Evolutionary conservation across 2,797 vertebrate genomes (phyloP).

Genomic region (Spheniscus humboldti): DNA sequence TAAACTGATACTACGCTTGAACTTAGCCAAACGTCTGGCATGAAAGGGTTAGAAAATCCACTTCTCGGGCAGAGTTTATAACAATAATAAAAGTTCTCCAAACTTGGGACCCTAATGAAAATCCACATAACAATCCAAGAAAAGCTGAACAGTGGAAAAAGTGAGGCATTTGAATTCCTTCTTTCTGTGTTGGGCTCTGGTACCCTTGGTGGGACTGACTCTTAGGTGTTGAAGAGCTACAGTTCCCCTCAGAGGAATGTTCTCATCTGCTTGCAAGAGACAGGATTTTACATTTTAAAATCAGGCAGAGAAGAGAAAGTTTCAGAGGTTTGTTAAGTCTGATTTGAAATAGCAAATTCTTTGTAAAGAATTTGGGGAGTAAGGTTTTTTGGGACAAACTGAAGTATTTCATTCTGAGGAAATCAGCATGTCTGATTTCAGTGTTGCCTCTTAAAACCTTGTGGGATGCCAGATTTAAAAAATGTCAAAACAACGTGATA

Average conservation of each 20-base stretch:
- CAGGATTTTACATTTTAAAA: neutral
- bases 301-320: neutral
- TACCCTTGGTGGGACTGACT: neutral
- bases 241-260: neutral
- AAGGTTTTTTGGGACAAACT: neutral
- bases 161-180: neutral
- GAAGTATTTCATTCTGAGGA: neutral
- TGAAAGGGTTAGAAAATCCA: constrained; percentile 35
- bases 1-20: neutral
- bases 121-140: neutral
- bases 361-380: neutral
- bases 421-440: neutral
- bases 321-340: neutral
- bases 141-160: constrained; percentile 49
- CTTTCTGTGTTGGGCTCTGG: neutral
- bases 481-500: neutral
- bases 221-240: neutral
- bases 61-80: neutral
- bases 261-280: neutral
- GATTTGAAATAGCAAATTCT: neutral
- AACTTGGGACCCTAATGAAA: constrained; percentile 24
- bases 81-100: constrained; percentile 37
- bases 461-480: neutral
- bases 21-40: neutral
- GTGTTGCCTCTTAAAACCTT: neutral